A percentile compares a stretch with the other conserved stretches of the same genome.
Conservation (phyloP, 2,888 invertebrate species). For the Drosophila fungiperda region DNA sequence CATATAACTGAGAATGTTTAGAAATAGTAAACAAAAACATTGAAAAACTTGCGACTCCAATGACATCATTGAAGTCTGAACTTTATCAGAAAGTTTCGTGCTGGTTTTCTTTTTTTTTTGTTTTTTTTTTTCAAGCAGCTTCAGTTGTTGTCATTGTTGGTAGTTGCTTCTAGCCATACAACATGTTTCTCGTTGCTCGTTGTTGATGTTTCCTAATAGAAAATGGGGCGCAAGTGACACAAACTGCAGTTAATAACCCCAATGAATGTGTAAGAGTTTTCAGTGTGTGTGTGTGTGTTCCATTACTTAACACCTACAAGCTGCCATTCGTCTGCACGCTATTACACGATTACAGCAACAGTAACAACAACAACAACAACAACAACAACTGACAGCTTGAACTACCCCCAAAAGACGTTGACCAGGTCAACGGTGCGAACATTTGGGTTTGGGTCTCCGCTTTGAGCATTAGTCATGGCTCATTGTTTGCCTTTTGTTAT, state of each 20-base stretch:
- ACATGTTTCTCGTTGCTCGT: neutral
- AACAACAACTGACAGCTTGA: slow-evolving; percentile 54
- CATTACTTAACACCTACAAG: slow-evolving; percentile 74
- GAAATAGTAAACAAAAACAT: neutral
- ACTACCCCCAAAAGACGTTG: slow-evolving; percentile 65
- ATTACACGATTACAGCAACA: slow-evolving; percentile 73
- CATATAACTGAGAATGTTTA: neutral
- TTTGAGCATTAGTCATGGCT: slow-evolving; percentile 65
- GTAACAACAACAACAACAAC: slow-evolving; percentile 31
- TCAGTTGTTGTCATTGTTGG: slow-evolving; percentile 57
- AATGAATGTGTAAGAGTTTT: slow-evolving; percentile 25
- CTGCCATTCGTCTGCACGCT: slow-evolving; percentile 68
- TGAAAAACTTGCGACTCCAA: slow-evolving; percentile 24
- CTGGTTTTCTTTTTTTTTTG: slow-evolving; percentile 2
- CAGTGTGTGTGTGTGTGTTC: slow-evolving; percentile 29
- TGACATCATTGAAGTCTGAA: slow-evolving; percentile 46
- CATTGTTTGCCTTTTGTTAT: slow-evolving; percentile 52
- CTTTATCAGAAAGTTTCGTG: slow-evolving; percentile 28
- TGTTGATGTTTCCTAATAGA: slow-evolving; percentile 36
- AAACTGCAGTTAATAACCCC: slow-evolving; percentile 64
- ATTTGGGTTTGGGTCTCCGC: slow-evolving; percentile 22
- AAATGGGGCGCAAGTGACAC: slow-evolving; percentile 51
- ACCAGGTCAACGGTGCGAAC: slow-evolving; percentile 35
- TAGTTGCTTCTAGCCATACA: slow-evolving; percentile 1
- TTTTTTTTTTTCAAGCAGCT: slow-evolving; percentile 12